Evolutionary conservation across 2,888 invertebrate genomes (phyloP).

Genomic region (Dyspetes luteomarginatus): DNA sequence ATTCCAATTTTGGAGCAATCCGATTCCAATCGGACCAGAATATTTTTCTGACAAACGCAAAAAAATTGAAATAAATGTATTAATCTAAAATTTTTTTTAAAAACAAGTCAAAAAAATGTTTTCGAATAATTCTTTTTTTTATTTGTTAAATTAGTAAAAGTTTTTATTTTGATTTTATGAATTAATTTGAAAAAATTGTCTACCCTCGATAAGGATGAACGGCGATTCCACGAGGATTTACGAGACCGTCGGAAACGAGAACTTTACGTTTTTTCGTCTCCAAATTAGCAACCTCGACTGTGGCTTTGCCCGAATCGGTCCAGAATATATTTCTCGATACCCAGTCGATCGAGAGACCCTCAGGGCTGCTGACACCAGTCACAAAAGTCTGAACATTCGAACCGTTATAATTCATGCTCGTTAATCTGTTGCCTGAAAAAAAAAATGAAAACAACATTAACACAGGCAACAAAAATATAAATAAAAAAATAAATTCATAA

Average conservation of each 20-base stretch:
- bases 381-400: constrained; percentile 77
- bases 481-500: constrained; percentile 39
- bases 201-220: constrained; percentile 95
- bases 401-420: constrained; percentile 78
- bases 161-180: constrained; percentile 19
- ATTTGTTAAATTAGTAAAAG: constrained; percentile 21
- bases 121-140: constrained; percentile 20
- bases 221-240: constrained; percentile 97
- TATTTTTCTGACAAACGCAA: constrained; percentile 88
- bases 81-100: no score
- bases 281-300: constrained; percentile 95
- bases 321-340: constrained; percentile 96
- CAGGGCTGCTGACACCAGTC: constrained; percentile 93
- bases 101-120: no score
- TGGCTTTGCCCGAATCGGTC: constrained; percentile 96
- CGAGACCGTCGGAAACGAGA: constrained; percentile 90
- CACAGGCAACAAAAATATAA: constrained; percentile 1
- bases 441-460: neutral
- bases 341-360: constrained; percentile 98
- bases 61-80: neutral
- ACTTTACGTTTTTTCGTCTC: constrained; percentile 90
- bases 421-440: constrained; percentile 75
- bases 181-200: constrained; percentile 65
- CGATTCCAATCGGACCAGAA: constrained; percentile 99
- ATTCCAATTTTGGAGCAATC: constrained; percentile 94